Base-by-base conservation (phyloP, 37 sponge, comb jelly and placozoan genomes). In the Aphrocallistes beatrix region DNA sequence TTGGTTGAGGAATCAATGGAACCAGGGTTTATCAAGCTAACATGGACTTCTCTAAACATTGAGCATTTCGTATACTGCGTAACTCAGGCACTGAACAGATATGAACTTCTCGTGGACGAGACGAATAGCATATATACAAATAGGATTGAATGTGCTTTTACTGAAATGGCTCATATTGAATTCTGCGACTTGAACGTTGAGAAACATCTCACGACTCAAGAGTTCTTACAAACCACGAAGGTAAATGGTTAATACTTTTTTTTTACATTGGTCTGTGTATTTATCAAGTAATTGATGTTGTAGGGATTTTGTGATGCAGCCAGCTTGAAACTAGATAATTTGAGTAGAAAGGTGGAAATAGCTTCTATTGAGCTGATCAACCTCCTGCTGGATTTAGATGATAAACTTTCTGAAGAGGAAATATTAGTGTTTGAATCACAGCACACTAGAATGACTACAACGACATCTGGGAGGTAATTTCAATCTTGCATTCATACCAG, bases 21-120 rank as follows among this genome's bases (percentile, higher is more conserved):
- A 25, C 81, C 92, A 32, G 99, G 99, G 0, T 82, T 95, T 38
- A 86, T 85, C n/a, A 88, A 89, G 37, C 47, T 98, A 37, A 98
- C 94, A 40, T 98, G 99, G 99, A 83, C 93, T 3, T 93, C 94
- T 36, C 86, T 98, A 25, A 95, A 93, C 81, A 39, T 98, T 0
- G 85, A 92, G 8, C 50, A 30, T 25, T 97, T 89, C 82, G 51
- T 97, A 36, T 30, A 17, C 23, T 84, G 40, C 23, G 89, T 88
- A 0, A 81, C 47, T 0, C 30, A 38, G 13, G 85, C 89, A 36
- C 87, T 97, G 36, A 37, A 21, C 1, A 88, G 87, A 34, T 89
- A 91, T 50, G 88, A 92, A 36, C 90, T 82, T 38, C 91, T 96
- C 82, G 82, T 89, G 13, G 37, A 86, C 37, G 25, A 83, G 82